Evolutionary conservation across 2,797 vertebrate species (phyloP), one percentile per base, ranked within the genome.

Genomic region (Molossus alvarezi): DNA sequence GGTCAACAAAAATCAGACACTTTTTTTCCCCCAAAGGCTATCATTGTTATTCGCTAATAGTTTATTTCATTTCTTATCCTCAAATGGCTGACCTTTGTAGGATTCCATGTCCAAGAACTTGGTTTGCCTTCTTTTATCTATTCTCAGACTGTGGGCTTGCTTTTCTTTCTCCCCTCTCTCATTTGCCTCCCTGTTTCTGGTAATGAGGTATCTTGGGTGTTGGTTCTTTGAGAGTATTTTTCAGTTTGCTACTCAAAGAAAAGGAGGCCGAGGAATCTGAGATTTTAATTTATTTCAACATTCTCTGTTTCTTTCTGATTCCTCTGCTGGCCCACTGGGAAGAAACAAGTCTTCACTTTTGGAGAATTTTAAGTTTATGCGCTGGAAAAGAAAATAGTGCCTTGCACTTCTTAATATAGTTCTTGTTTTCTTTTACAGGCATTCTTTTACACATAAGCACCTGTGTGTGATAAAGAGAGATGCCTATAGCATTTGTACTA

Each of bases 121-220:
- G 83, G 62, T 67, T 92, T 55, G 48, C 67, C 64, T 77, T 75
- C 94, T 97, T 95, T 97, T 53, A 82, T 96, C 94, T 96, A 7
- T 93, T 96, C 79, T 91, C 58, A n/a, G 88, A n/a, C 93, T 76
- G 60, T 58, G 77, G 57, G 69, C 13, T 67, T 93, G 58, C 67
- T 96, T 86, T 90, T 96, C 90, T 88, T 85, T 83, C 55, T 51
- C 60, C 20, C 15, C 51, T 87, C 73, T 73, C 90, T 97, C 82
- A 92, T 97, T 97, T 98, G 91, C 92, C 48, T 95, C 75, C 88
- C 72, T 97, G 3, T 92, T 95, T 97, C 96, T 95, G 90, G 51
- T 97, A 97, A 98, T 97, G 96, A 98, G 97, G 97, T 97, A 76
- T 96, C 96, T 94, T 97, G 97, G 97, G 97, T 97, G 93, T 97